Base-by-base conservation (phyloP, 2,888 invertebrate species). In the Mamestra brassicae region DNA sequence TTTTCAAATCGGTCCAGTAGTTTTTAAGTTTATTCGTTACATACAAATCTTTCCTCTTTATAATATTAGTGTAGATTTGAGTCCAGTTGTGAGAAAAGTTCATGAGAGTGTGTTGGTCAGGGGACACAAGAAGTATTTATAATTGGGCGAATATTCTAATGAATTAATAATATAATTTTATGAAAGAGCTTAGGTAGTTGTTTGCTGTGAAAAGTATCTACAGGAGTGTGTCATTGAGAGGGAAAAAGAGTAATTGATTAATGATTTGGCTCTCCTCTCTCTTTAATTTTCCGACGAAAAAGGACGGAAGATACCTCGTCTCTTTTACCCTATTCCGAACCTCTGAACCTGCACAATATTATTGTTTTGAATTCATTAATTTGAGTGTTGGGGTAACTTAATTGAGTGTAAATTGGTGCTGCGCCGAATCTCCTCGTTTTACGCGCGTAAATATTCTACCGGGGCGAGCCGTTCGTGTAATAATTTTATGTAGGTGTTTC, bases 331-430 rank as follows among this genome's bases (percentile, higher is more conserved):
- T 26, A 38, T 70, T 60, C 10, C 11, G 38, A 66, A 60, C 42
- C 54, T 60, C 10, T 11, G 38, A 66, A 60, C 42, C 54, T 55
- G 62, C 50, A 73, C 74, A 64, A 78, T 74, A 70, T 83, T 60
- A 84, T 80, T 83, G 84, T 83, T 81, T 84, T 80, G 75, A 81
- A 80, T 80, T 80, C 62, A 84, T 81, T 75, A 80, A 74, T 79
- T 83, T 71, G 74, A 74, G 69, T 60, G 83, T 66, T 68, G 55
- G 70, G 70, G 71, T 69, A 71, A 62, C 61, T 62, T 81, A 81
- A 84, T 81, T 81, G 73, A 52, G 83, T 69, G 80, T 61, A 62
- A 83, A 81, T 84, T 84, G 75, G 61, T 52, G 68, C 26, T 55
- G 57, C 65, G 68, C 61, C 62, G 42, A 70, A 79, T 55, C 36